Base-by-base conservation (phyloP, 2,888 invertebrate genomes). In the Homarus gammarus region DNA sequence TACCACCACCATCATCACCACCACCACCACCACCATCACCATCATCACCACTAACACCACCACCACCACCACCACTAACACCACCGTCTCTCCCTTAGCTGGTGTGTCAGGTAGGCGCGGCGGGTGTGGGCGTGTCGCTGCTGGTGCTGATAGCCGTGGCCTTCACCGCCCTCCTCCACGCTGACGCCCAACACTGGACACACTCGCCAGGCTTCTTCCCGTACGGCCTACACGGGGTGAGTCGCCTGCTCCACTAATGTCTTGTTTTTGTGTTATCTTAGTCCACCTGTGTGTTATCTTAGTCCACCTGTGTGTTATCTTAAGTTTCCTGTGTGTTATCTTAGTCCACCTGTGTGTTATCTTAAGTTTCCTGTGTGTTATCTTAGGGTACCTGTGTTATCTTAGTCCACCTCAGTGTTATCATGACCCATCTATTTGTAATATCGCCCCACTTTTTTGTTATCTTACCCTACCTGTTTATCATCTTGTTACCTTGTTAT, bases 191-290 rank as follows among this genome's bases (percentile, higher is more conserved):
- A 3, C 70, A 81, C 51, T 90, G 90, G 90, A 84, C 89, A 2
- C 73, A 64, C 0, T 64, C 81, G 6, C 82, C 72, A 1, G 86
- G 79, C 6, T 81, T 90, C 18, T 68, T 90, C 49, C 73, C 77
- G 5, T 36, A 64, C 18, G 90, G 86, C 0, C 51, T 90, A 22
- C 90, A 90, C n/a, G 86, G 86, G 86, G 90, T 86, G 64, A 90
- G 27, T n/a, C 31, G n/a, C n/a, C 38, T 33, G 22, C 49, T 2
- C 6, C n/a, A n/a, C n/a, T n/a, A n/a, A n/a, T n/a, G n/a, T n/a
- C n/a, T n/a, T n/a, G n/a, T n/a, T n/a, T n/a, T n/a, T n/a, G 5
- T 18, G 27, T 12, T 40, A 1, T 0, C 27, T 68, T n/a, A n/a
- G 27, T 12, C 70, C 31, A 31, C 44, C 44, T 44, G 44, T 44